Base-by-base conservation (phyloP, 2,113 vertebrate species). In the Heptranchias perlo region DNA sequence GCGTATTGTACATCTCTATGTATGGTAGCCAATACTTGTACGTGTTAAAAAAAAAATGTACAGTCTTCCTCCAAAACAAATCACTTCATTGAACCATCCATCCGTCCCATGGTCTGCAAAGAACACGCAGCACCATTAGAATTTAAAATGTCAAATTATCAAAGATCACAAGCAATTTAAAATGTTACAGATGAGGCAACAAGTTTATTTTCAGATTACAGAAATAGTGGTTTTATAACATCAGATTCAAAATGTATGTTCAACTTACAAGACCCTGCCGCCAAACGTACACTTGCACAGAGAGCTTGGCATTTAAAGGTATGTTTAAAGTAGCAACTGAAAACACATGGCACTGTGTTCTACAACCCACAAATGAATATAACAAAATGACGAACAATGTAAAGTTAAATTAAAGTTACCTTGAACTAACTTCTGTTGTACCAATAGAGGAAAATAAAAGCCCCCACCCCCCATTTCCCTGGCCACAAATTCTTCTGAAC, bases 191-290 rank as follows among this genome's bases (percentile, higher is more conserved):
- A 69, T 95, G 64, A 95, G 64, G 94, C 64, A 95, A 95, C 94
- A 69, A 95, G 23, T 95, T 95, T 95, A 95, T 95, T 95, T 95
- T 52, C 64, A 95, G 65, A 95, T 73, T 95, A 69, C 94, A 95
- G 94, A 95, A 94, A 94, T 35, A 94, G 93, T 95, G 64, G 92
- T 35, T 95, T 95, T 69, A 69, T 69, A 69, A 95, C 94, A 86
- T 86, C 82, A 95, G 94, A 95, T 95, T 69, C 23, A 49, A 95
- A 95, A 69, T 67, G 28, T 73, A 95, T 69, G 47, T 95, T 95
- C 28, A 95, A 95, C 94, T 18, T 95, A 52, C 94, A 95, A 95
- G 25, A 69, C 94, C 94, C 64, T 95, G 65, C 64, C 39, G 44
- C 65, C 64, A 95, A 95, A 95, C 64, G 52, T 69, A 44, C n/a